phyloP scores from a whole-genome alignment of 2,797 vertebrate genomes.

The Borostomias antarcticus region DNA sequence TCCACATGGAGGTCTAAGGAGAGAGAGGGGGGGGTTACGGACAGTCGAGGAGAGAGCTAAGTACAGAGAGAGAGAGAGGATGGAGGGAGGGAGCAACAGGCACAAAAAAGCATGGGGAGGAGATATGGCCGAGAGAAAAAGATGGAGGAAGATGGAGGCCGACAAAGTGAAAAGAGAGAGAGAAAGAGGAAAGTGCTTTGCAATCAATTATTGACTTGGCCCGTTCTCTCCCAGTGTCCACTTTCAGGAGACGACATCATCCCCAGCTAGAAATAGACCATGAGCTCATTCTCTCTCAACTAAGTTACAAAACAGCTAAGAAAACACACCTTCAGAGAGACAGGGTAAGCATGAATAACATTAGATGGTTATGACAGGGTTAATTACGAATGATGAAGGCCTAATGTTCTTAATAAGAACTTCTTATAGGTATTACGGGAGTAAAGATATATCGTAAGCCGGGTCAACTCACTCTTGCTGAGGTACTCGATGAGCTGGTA shows the following conservation, averaged over 20 bases:
- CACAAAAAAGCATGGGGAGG: too few relatives aligned
- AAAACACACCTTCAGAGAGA: background rate
- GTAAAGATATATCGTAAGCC: too few relatives aligned
- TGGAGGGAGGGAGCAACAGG: too few relatives aligned
- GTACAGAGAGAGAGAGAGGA: background rate
- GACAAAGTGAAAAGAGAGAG: conserved; percentile 20
- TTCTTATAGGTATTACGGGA: background rate
- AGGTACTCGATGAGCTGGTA: conserved; percentile 97
- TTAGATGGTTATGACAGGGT: background rate
- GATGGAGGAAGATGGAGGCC: background rate
- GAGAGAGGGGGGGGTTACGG: conserved; percentile 11
- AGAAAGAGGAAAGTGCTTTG: conserved; percentile 65
- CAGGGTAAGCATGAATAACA: background rate
- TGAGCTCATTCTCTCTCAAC: conserved; percentile 47
- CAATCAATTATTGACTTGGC: conserved; percentile 69
- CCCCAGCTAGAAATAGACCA: conserved; percentile 63
- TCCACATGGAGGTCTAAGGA: conserved; percentile 90
- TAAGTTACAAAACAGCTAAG: conserved; percentile 30
- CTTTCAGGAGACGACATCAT: conserved; percentile 68
- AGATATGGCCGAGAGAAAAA: background rate
- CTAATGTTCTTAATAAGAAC: too few relatives aligned
- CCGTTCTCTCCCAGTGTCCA: conserved; percentile 64
- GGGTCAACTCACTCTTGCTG: conserved; percentile 95
- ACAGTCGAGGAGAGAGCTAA: too few relatives aligned
- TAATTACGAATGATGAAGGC: background rate